Evolutionary conservation across 2,888 invertebrate genomes (phyloP), one percentile per base, ranked within the genome.

Genomic region (Cheiracanthium punctorium): DNA sequence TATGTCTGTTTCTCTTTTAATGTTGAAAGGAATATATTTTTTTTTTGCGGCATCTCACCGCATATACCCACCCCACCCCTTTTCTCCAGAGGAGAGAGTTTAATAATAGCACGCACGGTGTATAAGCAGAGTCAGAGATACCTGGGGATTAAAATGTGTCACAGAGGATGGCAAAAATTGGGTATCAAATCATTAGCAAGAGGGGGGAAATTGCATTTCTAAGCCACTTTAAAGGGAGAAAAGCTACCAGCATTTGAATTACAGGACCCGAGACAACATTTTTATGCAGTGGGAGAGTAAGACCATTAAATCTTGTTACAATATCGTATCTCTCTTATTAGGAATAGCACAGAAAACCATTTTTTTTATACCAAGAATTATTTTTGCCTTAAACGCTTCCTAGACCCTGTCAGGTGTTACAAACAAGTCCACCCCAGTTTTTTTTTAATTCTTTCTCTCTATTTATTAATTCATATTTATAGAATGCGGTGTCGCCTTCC

Each of bases 121-220:
- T n/a, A n/a, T n/a, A n/a, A n/a, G n/a, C n/a, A 52, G 69, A 76
- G 77, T 58, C 58, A 77, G 76, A 84, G 73, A 84, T 85, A 85
- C 79, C 84, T 74, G 58, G 84, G 84, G 84, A 85, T 85, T 85
- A 85, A 69, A 64, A 79, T 48, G 84, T 85, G 84, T 85, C 84
- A 85, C 30, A 37, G 28, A 69, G 74, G 79, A 79, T 74, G 73
- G 82, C 77, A 77, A 84, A 84, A 84, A 84, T 84, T 84, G 72
- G 84, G 79, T 79, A 85, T 85, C 84, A 85, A 85, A 85, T 85
- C 84, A 85, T 85, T 85, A 85, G 79, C 20, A 79, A 37, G 74
- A 64, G 82, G 41, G 82, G 82, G 76, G 41, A 73, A 79, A 79
- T 52, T 48, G 74, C 79, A 67, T 73, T 67, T 67, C 77, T 58